phyloP scores from a whole-genome alignment of 2,797 vertebrate genomes.

The Myotis planiceps region DNA sequence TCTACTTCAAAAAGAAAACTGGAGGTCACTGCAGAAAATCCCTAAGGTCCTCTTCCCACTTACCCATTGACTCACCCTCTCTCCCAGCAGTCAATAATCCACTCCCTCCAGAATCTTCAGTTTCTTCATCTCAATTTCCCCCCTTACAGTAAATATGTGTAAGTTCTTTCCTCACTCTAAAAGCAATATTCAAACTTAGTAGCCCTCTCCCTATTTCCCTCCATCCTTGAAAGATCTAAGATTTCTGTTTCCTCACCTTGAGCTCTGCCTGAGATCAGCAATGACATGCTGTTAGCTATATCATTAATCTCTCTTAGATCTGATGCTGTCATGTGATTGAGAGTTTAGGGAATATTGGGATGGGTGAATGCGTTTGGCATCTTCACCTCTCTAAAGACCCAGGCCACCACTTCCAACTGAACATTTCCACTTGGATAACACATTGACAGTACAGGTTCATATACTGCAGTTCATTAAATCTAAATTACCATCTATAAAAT shows the following conservation, averaged over 20 bases:
- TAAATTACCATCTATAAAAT: not conserved
- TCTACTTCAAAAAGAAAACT: not conserved
- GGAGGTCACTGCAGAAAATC: not conserved
- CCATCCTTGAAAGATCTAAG: not conserved
- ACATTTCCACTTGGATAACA: not conserved
- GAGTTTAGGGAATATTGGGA: not conserved
- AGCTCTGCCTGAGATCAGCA: not conserved
- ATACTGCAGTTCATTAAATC: not conserved
- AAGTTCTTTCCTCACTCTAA: not conserved
- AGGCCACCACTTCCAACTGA: not conserved
- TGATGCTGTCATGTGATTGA: not conserved
- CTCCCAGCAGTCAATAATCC: not conserved
- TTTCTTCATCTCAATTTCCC: not conserved
- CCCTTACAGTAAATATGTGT: not conserved
- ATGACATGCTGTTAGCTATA: rapidly evolving
- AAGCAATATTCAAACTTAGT: not conserved
- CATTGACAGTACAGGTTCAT: not conserved
- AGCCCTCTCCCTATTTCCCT: not conserved
- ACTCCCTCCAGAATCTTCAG: not conserved
- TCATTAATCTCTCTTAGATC: not conserved
- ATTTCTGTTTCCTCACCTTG: not conserved
- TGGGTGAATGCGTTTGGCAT: not conserved
- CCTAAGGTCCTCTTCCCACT: not conserved
- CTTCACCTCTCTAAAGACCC: not conserved
- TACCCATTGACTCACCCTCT: not conserved